A percentile compares a stretch with the other conserved stretches of the same genome.
Evolutionary conservation across 2,888 invertebrate genomes (phyloP).

Genomic region (Litoditis marina): DNA sequence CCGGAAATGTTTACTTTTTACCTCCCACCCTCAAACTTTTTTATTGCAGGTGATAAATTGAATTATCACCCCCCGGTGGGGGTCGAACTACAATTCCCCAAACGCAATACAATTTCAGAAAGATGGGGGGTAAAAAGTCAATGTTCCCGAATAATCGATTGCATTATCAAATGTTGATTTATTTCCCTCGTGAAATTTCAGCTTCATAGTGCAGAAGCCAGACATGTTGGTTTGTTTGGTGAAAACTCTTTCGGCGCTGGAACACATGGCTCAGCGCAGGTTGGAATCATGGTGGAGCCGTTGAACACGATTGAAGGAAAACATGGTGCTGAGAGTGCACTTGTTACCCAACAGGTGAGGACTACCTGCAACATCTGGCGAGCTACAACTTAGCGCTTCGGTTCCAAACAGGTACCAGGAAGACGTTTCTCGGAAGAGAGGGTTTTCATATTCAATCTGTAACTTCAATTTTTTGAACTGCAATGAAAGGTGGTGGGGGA

Average conservation of each 20-base stretch:
- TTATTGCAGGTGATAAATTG: no score
- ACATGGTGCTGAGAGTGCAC: constrained; percentile 61
- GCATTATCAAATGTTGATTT: not conserved
- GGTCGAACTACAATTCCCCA: no score
- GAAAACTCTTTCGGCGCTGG: constrained; percentile 6
- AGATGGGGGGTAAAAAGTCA: no score
- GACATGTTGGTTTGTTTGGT: constrained; percentile 22
- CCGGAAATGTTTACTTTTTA: no score
- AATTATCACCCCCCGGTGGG: no score
- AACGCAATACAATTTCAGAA: no score
- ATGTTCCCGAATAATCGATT: no score
- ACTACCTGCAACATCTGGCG: not conserved
- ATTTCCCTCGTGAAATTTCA: constrained; percentile 13
- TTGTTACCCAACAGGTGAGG: constrained; percentile 51
- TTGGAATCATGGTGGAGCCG: constrained; percentile 83
- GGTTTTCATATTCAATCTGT: not conserved
- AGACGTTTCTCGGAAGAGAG: not conserved
- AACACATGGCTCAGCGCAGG: constrained; percentile 27
- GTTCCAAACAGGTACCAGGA: no score
- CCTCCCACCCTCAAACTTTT: no score
- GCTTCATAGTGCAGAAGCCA: constrained; percentile 30
- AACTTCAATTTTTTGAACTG: not conserved
- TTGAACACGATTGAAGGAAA: constrained; percentile 65
- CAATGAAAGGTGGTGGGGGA: no score
- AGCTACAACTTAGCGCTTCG: no score